Conservation (phyloP, 1,140 invertebrate species). For the Probaryconus sp. region DNA sequence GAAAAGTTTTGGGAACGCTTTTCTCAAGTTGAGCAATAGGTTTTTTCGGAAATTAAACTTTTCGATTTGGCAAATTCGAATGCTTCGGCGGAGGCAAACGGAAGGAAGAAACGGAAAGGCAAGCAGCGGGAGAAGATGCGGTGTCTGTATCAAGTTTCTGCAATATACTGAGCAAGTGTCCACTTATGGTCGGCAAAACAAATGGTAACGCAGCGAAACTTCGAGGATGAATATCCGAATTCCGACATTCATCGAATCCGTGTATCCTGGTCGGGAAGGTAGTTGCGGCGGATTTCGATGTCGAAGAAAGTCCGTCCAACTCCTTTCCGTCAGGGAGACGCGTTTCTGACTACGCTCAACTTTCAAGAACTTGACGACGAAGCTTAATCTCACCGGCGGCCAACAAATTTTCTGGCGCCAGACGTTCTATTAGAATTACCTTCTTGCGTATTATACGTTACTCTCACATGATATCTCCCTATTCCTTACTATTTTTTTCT, state of each 20-base stretch:
- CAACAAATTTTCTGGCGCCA: constrained; percentile 49
- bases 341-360: constrained; percentile 62
- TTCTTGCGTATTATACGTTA: neutral
- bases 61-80: constrained; percentile 6
- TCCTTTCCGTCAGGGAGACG: constrained; percentile 79
- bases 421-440: constrained; percentile 12
- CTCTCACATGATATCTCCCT: constrained; percentile 11
- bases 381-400: constrained; percentile 56
- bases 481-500: too few relatives aligned
- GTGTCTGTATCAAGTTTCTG: constrained; percentile 37
- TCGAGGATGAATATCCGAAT: constrained; percentile 54
- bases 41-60: constrained; percentile 29
- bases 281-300: constrained; percentile 82
- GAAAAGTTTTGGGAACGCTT: too few relatives aligned
- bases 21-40: too few relatives aligned
- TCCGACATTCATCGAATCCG: constrained; percentile 33
- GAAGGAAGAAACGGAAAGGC: neutral
- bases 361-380: constrained; percentile 47
- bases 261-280: constrained; percentile 80
- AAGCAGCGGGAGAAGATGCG: constrained; percentile 29
- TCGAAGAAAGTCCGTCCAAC: constrained; percentile 80
- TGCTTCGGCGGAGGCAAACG: constrained; percentile 1
- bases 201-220: constrained; percentile 33
- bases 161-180: constrained; percentile 40
- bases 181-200: constrained; percentile 38